Base-by-base conservation (phyloP, 2,888 invertebrate species). In the Dusona sp. region DNA sequence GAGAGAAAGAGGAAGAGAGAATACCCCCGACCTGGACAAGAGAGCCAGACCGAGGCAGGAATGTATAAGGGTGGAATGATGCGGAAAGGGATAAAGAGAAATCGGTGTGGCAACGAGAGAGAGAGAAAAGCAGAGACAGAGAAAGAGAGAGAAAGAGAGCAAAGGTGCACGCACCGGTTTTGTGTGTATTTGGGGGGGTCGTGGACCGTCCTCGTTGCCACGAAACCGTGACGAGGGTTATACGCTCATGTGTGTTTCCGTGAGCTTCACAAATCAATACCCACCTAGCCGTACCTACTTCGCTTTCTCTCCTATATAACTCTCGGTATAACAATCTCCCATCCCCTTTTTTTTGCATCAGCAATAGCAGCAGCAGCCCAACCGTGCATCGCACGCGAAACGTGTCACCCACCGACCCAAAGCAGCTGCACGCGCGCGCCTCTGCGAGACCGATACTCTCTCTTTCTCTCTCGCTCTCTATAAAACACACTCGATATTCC, bases 321-420 rank as follows among this genome's bases (percentile, higher is more conserved):
- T 78, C 80, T 73, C 48, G 75, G 64, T 75, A 61, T 64, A 75
- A 75, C 33, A 67, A 67, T 67, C 70, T 65, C 75, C 36, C 77
- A 29, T 64, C 51, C 68, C 72, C 51, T 77, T 72, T 78, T 68
- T 19, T 48, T 13, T 38, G 38, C 61, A 38, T 16, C 61, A 57
- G 3, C 48, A 38, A 16, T 38, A 57, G 16, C 29, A 54, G n/a
- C 65, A 38, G 22, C 54, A 72, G 51, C 33, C 25, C 48, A 16
- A 16, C 48, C 51, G 51, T 48, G 48, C 29, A 48, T 29, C 82
- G 83, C 78, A 57, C 90, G 90, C 91, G 91, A 91, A 93, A 92
- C 92, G 92, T 93, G 92, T 93, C 93, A 92, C 92, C 92, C 92
- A 92, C 92, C 92, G 91, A 92, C 91, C 91, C 90, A 92, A 73